These are phyloP conservation scores for Microcebus griseorufus DNA, from an alignment of 2,113 vertebrate genomes.

Conservation along the genomic window DNA sequence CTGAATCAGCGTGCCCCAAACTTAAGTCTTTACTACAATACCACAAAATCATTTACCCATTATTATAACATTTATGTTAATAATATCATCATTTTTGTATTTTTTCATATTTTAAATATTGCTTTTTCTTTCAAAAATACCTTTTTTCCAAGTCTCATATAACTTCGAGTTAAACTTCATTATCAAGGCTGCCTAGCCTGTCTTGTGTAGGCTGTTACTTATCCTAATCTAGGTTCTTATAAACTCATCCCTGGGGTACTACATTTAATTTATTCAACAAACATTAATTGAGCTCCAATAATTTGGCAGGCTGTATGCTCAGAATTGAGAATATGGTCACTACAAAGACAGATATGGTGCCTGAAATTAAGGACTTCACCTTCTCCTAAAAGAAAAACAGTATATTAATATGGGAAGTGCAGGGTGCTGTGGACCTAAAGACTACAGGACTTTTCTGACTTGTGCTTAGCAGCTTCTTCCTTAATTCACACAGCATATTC, in stretches of 20 bases:
- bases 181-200: neutral
- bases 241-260: neutral
- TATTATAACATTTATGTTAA: neutral
- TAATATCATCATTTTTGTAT: neutral
- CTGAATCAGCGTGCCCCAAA: neutral
- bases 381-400: neutral
- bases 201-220: neutral
- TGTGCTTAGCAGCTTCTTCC: neutral
- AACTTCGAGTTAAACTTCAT: neutral
- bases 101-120: neutral
- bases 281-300: neutral
- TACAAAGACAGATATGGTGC: neutral
- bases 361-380: neutral
- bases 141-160: neutral
- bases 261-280: neutral
- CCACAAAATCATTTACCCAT: neutral
- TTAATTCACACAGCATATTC: neutral
- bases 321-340: neutral
- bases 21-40: neutral
- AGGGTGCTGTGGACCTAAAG: neutral
- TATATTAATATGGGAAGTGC: accelerated
- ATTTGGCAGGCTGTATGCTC: neutral
- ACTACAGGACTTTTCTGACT: neutral
- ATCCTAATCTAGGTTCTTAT: neutral
- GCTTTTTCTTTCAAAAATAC: neutral